A percentile compares a stretch with the other conserved stretches of the same genome.
phyloP scores from a whole-genome alignment of 1,140 invertebrate genomes.

The Capitella teleta region DNA sequence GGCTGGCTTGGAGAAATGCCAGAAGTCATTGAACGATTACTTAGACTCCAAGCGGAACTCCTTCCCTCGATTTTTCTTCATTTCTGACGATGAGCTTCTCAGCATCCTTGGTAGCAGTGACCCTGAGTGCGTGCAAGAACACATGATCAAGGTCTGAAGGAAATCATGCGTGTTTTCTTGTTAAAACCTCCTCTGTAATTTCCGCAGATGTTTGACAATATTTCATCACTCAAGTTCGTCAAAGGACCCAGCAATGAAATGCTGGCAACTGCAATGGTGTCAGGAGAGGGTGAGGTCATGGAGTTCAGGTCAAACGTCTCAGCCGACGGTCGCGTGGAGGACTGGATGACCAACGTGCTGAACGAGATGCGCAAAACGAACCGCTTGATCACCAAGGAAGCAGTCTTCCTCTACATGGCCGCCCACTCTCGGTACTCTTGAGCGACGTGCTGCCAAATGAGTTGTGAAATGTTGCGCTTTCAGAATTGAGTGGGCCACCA shows the following conservation, averaged over 20 bases:
- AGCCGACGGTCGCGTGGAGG: conserved; percentile 63
- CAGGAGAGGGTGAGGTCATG: conserved; percentile 74
- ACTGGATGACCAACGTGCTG: conserved; percentile 78
- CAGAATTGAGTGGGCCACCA: conserved; percentile 71
- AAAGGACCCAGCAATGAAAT: conserved; percentile 52
- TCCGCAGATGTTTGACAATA: conserved; percentile 82
- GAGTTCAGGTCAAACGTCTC: conserved; percentile 55
- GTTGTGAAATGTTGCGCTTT: neutral
- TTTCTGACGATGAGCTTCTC: conserved; percentile 82
- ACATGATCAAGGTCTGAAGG: conserved; percentile 68
- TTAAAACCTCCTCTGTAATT: no score
- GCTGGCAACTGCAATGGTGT: conserved; percentile 67
- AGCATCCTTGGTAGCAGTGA: conserved; percentile 77
- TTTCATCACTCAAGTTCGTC: conserved; percentile 58
- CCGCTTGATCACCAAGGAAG: conserved; percentile 73
- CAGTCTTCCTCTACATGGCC: conserved; percentile 72
- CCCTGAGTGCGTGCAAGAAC: conserved; percentile 68
- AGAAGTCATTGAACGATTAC: conserved; percentile 82
- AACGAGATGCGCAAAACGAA: conserved; percentile 73
- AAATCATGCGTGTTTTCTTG: no score
- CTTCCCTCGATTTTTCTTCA: conserved; percentile 84
- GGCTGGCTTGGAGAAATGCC: conserved; percentile 67
- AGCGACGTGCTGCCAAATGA: neutral
- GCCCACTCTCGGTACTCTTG: conserved; percentile 34
- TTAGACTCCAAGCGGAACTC: conserved; percentile 71